Conservation (phyloP, 2,113 vertebrate genomes). For the Menidia beryllina region DNA sequence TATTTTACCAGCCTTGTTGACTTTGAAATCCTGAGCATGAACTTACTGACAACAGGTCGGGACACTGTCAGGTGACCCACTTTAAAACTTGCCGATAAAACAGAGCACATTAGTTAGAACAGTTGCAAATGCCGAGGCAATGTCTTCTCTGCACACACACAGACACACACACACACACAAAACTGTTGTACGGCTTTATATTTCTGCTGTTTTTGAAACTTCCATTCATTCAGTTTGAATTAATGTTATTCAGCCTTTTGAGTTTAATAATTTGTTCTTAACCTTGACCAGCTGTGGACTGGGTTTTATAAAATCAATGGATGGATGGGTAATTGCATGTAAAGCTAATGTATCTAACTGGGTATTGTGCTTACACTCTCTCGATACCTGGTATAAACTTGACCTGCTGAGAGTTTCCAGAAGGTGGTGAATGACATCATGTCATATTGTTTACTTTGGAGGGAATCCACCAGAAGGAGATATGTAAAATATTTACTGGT, state of each 20-base stretch:
- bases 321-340: too few species aligned
- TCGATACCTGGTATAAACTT: neutral
- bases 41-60: neutral
- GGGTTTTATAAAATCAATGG: too few species aligned
- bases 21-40: neutral
- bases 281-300: too few species aligned
- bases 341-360: too few species aligned
- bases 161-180: too few species aligned
- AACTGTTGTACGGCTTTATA: too few species aligned
- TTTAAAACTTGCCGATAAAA: neutral
- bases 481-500: neutral
- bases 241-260: neutral
- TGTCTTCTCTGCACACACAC: neutral
- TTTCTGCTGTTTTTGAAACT: too few species aligned
- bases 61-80: neutral
- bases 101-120: too few species aligned
- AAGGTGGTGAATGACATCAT: neutral
- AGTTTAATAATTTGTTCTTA: neutral
- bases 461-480: neutral
- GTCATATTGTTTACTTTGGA: neutral
- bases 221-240: neutral
- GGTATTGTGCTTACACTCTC: neutral
- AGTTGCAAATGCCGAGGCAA: neutral
- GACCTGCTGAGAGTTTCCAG: neutral
- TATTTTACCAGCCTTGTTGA: neutral